Evolutionary conservation across 37 sponge, comb jelly and placozoan genomes (phyloP).

Genomic region (Bolinopsis microptera): DNA sequence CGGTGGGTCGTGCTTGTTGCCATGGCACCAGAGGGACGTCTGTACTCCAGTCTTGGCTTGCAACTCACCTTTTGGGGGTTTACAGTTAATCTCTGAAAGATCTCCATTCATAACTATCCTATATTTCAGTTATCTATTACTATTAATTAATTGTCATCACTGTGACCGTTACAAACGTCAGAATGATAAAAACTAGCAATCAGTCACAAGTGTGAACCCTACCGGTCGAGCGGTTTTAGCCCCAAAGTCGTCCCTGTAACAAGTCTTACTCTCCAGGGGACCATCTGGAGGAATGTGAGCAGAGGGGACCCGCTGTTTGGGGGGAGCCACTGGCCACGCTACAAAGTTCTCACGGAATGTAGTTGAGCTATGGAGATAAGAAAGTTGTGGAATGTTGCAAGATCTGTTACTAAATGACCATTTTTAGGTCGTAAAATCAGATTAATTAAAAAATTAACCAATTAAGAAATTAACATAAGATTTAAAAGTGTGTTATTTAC

Average conservation of each 20-base stretch:
- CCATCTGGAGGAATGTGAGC: conserved; percentile 34
- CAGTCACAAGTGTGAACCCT: no score
- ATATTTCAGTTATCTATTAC: background rate
- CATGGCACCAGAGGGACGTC: conserved; percentile 27
- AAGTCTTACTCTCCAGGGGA: conserved; percentile 29
- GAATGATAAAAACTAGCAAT: no score
- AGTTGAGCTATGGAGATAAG: background rate
- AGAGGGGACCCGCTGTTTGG: background rate
- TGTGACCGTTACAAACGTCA: no score
- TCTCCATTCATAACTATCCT: background rate
- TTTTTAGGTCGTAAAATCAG: no score
- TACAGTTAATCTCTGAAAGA: background rate
- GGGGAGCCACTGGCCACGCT: conserved; percentile 42
- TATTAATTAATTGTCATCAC: background rate
- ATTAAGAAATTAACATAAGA: background rate
- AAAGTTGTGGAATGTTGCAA: no score
- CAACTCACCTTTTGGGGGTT: background rate
- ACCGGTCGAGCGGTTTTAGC: conserved; percentile 51
- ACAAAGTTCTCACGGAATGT: conserved; percentile 60
- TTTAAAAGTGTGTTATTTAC: background rate
- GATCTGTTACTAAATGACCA: no score
- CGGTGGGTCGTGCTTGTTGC: conserved; percentile 48
- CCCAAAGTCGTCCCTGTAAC: conserved; percentile 51
- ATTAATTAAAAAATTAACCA: no score
- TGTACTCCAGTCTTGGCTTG: conserved; percentile 52